Percentiles rank a stretch among this genome's conserved stretches.
Conservation (phyloP, 2,888 invertebrate genomes). For the Tachina grossa region DNA sequence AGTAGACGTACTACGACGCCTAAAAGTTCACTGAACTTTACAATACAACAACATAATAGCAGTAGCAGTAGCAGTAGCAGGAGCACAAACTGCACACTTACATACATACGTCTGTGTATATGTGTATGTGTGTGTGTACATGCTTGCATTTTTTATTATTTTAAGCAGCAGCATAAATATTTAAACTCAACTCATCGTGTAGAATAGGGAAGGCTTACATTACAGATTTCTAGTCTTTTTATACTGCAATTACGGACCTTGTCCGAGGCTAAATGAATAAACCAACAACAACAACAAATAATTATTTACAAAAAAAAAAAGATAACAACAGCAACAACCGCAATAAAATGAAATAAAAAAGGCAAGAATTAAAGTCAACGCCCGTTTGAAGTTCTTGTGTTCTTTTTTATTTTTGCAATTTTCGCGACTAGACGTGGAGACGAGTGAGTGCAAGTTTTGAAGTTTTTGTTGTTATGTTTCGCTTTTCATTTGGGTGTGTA, state of each 20-base stretch:
- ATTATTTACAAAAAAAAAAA: background rate
- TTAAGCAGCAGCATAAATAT: constrained; percentile 2
- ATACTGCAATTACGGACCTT: constrained; percentile 60
- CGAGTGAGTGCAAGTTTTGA: constrained; percentile 64
- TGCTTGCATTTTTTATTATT: background rate
- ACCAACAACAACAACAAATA: constrained; percentile 10
- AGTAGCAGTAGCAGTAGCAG: constrained; percentile 4
- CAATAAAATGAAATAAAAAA: constrained; percentile 51
- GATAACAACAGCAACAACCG: constrained; percentile 26
- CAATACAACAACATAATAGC: constrained; percentile 17
- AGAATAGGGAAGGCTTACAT: constrained; percentile 45
- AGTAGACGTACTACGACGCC: constrained; percentile 71
- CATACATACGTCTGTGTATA: too few species aligned
- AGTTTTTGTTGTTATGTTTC: constrained; percentile 75
- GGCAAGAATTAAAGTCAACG: constrained; percentile 67
- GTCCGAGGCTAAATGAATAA: constrained; percentile 58
- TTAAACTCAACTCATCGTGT: constrained; percentile 17
- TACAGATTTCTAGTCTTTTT: constrained; percentile 30
- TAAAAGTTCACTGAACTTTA: constrained; percentile 69
- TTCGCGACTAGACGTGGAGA: constrained; percentile 65
- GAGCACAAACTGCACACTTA: too few species aligned
- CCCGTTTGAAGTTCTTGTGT: constrained; percentile 58
- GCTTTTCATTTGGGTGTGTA: constrained; percentile 82
- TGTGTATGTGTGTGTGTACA: too few species aligned
- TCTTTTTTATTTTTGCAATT: constrained; percentile 40